Evolutionary conservation across 2,888 invertebrate species (phyloP), one percentile per base, ranked within the genome.

Genomic region (Entomobrya multifasciata): DNA sequence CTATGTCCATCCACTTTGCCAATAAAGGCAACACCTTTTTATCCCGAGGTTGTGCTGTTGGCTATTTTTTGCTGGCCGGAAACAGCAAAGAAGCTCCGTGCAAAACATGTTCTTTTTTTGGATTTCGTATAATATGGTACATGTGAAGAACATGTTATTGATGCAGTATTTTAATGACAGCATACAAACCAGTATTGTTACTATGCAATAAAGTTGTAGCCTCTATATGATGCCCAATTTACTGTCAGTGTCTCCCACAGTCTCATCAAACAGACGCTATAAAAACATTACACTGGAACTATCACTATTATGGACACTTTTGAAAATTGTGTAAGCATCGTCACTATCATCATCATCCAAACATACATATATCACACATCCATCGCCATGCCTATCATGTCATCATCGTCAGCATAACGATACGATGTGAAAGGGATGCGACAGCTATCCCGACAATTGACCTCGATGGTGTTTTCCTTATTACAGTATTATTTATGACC

Each of bases 401-500:
- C 57, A 44, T 77, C 41, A 60, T 52, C 22, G 27, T 36, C 11
- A 36, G 76, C 27, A 36, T n/a, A 36, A 49, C 57, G 76, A 76
- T 76, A 55, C 15, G 57, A 76, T 70, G 80, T 49, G 74, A 83
- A 65, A 76, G 83, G 83, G 83, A 84, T 84, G 84, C 84, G 74
- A 76, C 83, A 87, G 81, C 88, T 85, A 89, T 89, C 86, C 86
- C 88, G 88, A 87, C 89, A 88, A 90, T 91, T 91, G 90, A 90
- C 89, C 91, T 91, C 87, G 91, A 91, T 91, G 90, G 90, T 90
- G 89, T 90, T 89, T 91, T 91, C 91, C 91, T 91, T 90, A 91
- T 91, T 91, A 91, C 90, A 90, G 90, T 89, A 91, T 91, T 91
- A 90, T 91, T 91, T 91, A 91, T 91, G 90, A 86, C 91, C 91